Percentiles rank a stretch among this genome's conserved stretches.
Conservation (phyloP, 2,113 vertebrate genomes). For the Corapipo altera region DNA sequence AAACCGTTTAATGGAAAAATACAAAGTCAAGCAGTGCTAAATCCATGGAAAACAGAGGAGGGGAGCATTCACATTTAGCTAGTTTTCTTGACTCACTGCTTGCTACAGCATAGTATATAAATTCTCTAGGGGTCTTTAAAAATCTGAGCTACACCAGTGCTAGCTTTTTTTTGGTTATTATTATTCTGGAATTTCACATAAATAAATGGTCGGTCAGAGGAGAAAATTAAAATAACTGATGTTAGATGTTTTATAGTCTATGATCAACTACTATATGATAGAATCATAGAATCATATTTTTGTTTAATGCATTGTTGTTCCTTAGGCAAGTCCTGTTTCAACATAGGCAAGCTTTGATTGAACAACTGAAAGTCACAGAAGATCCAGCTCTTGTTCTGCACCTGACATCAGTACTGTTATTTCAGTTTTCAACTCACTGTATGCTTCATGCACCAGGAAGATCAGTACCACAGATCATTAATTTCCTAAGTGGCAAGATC, state of each 20-base stretch:
- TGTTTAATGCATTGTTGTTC: not conserved
- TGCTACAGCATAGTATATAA: not conserved
- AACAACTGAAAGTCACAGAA: slow-evolving; percentile 89
- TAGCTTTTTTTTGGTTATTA: not conserved
- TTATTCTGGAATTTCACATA: not conserved
- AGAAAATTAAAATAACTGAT: not conserved
- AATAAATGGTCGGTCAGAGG: not conserved
- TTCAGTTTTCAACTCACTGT: slow-evolving; percentile 87
- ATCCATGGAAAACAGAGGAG: not conserved
- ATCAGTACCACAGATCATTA: slow-evolving; percentile 92
- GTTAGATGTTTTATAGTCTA: not conserved
- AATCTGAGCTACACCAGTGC: not conserved
- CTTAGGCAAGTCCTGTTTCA: slow-evolving; percentile 88
- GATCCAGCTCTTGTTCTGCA: slow-evolving; percentile 93
- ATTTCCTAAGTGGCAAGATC: slow-evolving; percentile 82
- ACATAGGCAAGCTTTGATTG: slow-evolving; percentile 88
- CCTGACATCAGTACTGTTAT: slow-evolving; percentile 88
- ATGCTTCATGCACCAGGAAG: slow-evolving; percentile 95
- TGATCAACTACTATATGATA: not conserved
- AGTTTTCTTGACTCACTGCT: not conserved
- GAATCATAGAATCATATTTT: not conserved
- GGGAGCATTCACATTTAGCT: not conserved
- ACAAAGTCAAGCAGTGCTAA: not conserved
- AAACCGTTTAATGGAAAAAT: not conserved
- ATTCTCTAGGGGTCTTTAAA: not conserved